phyloP scores from a whole-genome alignment of 1,140 invertebrate genomes.

The Camponotus floridanus region DNA sequence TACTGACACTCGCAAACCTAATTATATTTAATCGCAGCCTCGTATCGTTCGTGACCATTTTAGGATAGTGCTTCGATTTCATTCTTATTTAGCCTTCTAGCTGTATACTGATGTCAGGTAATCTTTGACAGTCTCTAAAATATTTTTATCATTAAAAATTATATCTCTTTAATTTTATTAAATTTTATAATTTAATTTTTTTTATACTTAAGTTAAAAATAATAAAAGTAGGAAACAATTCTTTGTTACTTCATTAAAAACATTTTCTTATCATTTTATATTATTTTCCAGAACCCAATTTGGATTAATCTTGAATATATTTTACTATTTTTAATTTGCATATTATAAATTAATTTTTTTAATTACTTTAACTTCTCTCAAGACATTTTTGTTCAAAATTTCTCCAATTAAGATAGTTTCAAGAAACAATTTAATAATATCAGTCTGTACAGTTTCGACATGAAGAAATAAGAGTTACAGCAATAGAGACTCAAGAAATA shows the following conservation, averaged over 20 bases:
- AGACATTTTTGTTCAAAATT: neutral
- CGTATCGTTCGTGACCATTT: conserved; percentile 68
- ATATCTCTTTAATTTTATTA: neutral
- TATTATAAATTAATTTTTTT: neutral
- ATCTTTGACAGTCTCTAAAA: neutral
- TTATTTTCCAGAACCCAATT: neutral
- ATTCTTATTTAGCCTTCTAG: conserved; percentile 3
- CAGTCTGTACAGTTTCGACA: neutral
- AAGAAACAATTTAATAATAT: conserved; percentile 4
- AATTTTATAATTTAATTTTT: neutral
- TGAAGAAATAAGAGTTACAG: neutral
- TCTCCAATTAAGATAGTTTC: neutral
- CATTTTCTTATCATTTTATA: neutral
- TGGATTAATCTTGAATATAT: neutral
- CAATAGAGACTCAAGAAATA: neutral
- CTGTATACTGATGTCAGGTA: neutral
- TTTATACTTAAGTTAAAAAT: neutral
- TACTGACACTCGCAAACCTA: conserved; percentile 79
- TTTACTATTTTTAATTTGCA: neutral
- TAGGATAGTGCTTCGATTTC: conserved; percentile 43
- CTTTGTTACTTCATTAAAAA: neutral
- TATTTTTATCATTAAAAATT: neutral
- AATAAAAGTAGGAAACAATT: neutral
- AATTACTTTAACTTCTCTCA: neutral
- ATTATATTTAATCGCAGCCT: conserved; percentile 81